Evolutionary conservation across 2,888 invertebrate genomes (phyloP).

Genomic region (Drosophila putrida): DNA sequence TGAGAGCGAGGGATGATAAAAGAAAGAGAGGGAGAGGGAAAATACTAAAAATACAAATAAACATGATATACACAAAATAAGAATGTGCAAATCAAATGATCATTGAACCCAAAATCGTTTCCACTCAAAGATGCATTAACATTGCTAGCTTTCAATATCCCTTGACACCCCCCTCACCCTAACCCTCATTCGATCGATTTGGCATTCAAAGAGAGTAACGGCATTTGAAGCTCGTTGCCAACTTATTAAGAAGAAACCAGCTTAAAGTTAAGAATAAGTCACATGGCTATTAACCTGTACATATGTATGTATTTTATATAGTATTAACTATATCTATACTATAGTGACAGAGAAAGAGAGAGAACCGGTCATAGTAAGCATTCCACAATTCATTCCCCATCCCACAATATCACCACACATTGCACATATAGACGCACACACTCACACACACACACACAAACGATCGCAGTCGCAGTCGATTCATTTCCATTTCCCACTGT

Average conservation of each 20-base stretch:
- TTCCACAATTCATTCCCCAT: slow-evolving; percentile 15
- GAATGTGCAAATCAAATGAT: slow-evolving; percentile 56
- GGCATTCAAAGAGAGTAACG: slow-evolving; percentile 45
- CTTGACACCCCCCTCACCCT: background rate
- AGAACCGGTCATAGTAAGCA: slow-evolving; percentile 56
- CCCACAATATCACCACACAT: slow-evolving; percentile 6
- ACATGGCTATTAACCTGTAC: slow-evolving; percentile 41
- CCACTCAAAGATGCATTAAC: slow-evolving; percentile 62
- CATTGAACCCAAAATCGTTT: slow-evolving; percentile 51
- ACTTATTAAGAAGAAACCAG: slow-evolving; percentile 16
- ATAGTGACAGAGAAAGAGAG: slow-evolving; percentile 10
- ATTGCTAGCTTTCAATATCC: slow-evolving; percentile 18
- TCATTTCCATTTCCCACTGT: slow-evolving; percentile 58
- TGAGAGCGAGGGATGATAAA: background rate
- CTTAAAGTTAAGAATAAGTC: slow-evolving; percentile 28
- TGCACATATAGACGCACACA: background rate
- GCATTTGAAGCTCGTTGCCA: slow-evolving; percentile 48
- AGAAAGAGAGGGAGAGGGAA: background rate
- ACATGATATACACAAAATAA: slow-evolving; percentile 1
- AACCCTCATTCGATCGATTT: background rate
- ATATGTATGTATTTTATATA: slow-evolving; percentile 1
- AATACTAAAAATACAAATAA: background rate
- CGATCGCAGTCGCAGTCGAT: slow-evolving; percentile 48
- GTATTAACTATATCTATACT: slow-evolving; percentile 25
- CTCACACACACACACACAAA: background rate